Base-by-base conservation (phyloP, 2,888 invertebrate genomes). In the Notocelia uddmanniana region DNA sequence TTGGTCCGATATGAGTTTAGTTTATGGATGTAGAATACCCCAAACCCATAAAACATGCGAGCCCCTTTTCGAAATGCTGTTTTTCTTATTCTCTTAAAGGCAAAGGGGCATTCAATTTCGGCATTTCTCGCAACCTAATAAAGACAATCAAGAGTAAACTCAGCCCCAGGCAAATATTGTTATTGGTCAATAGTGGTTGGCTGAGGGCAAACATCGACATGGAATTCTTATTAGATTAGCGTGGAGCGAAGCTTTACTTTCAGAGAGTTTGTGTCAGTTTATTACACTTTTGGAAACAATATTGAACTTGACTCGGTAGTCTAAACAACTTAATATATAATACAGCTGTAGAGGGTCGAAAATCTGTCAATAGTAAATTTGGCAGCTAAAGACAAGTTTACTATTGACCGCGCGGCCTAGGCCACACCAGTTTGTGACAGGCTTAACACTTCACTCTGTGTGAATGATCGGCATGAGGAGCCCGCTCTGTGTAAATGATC, bases 131-230 rank as follows among this genome's bases (percentile, higher is more conserved):
- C 50, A 63, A 62, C 15, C 48, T 31, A 63, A 50, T 50, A 48
- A n/a, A 50, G 52, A 34, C 15, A 64, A 52, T 37, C 63, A 52
- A 6, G 19, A 13, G 50, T 13, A 26, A n/a, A 13, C 18, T 11
- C 48, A 18, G 48, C 26, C 48, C 15, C 50, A n/a, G 23, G 62
- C 50, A 50, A 63, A 63, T 31, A 50, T 50, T 19, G 62, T 63
- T 50, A 63, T 63, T 26, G 31, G 50, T 31, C 58, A 26, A 58
- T 26, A 26, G 15, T 26, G 13, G 31, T 50, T 50, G 62, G 50
- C 19, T 19, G 50, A 34, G 50, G n/a, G 50, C 62, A 62, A 48
- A 63, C 50, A 34, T 9, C 19, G 8, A 10, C 18, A 26, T 18
- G 18, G 52, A 15, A 50, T 63, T 48, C 3, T 31, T 62, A 62